A percentile compares a stretch with the other conserved stretches of the same genome.
Evolutionary conservation across 2,888 invertebrate genomes (phyloP).

Genomic region (Holacanthella duospinosa): DNA sequence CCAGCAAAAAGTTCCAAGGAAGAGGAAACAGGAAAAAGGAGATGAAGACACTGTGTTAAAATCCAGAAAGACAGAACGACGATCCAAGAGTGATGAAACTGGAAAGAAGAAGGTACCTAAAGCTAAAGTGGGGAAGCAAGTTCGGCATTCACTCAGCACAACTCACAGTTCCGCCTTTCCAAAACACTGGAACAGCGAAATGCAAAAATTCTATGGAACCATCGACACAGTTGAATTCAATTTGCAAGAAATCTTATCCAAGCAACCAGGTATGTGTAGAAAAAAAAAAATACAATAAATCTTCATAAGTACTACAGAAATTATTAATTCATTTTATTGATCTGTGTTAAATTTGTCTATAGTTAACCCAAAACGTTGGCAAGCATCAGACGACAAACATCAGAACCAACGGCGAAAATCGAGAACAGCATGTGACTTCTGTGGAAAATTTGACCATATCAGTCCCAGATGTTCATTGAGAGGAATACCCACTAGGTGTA

Average conservation of each 20-base stretch:
- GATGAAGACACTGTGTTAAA: background rate
- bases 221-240: background rate
- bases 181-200: background rate
- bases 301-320: too few relatives aligned
- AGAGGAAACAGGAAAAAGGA: background rate
- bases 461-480: background rate
- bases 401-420: too few relatives aligned
- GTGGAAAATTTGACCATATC: too few relatives aligned
- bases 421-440: too few relatives aligned
- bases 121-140: background rate
- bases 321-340: too few relatives aligned
- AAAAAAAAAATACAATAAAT: too few relatives aligned
- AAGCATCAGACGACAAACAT: too few relatives aligned
- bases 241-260: background rate
- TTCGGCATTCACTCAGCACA: background rate
- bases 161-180: background rate
- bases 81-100: background rate
- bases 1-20: background rate
- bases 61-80: background rate
- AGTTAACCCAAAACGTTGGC: too few relatives aligned
- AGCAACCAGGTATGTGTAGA: background rate
- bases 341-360: too few relatives aligned
- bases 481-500: background rate
- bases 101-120: background rate
- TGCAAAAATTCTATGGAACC: conserved; percentile 7